These are phyloP conservation scores for Harpagoxenus sublaevis DNA, from an alignment of 2,888 invertebrate genomes.

Conservation along the genomic window DNA sequence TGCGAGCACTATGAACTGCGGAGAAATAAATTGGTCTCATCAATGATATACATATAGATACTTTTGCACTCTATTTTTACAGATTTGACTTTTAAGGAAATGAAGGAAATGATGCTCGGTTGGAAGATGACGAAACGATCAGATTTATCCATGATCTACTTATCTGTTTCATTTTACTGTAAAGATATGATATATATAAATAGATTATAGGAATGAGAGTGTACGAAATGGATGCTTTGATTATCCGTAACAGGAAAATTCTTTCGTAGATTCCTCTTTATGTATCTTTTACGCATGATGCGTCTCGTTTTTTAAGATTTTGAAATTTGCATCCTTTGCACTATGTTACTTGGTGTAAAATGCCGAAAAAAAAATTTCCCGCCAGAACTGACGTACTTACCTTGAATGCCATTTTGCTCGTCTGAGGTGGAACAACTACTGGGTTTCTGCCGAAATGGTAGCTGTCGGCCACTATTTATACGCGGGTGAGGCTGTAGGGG, in stretches of 20 bases:
- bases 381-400: conserved; percentile 68
- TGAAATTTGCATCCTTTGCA: neutral
- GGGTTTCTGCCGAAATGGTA: conserved; percentile 71
- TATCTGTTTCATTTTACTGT: neutral
- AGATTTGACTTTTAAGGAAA: neutral
- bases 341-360: neutral
- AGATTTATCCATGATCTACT: neutral
- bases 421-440: conserved; percentile 70
- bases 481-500: conserved; percentile 61
- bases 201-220: neutral
- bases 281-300: neutral
- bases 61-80: neutral
- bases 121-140: neutral
- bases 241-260: neutral
- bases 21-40: neutral
- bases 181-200: neutral
- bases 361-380: neutral
- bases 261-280: neutral
- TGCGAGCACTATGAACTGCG: conserved; percentile 75
- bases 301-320: neutral
- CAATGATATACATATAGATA: neutral
- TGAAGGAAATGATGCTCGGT: neutral
- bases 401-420: conserved; percentile 80
- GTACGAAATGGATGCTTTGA: neutral
- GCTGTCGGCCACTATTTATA: conserved; percentile 78